Base-by-base conservation (phyloP, 2,113 vertebrate genomes). In the Rhinopithecus roxellana region DNA sequence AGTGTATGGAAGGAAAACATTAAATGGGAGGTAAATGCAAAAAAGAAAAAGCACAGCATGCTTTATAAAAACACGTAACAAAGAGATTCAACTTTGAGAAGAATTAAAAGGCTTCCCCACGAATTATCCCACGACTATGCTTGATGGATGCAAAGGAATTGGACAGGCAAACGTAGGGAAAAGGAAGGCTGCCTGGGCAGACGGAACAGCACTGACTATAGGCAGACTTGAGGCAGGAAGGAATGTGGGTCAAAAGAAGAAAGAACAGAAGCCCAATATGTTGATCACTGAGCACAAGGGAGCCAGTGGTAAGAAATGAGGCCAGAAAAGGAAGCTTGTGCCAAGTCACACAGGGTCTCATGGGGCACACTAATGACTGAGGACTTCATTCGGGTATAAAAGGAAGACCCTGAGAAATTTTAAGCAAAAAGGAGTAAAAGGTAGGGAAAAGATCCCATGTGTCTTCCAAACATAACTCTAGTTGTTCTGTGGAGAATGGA, bases 71-170 rank as follows among this genome's bases (percentile, higher is more conserved):
- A 8, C 40, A 74, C 23, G 6, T 45, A 79, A 79, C 52, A 92
- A 50, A 83, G 57, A 93, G 52, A 64, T 2, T 22, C 67, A 89
- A 61, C 64, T 94, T 86, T 61, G 38, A 59, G 55, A 96, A 96
- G 16, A 74, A 27, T 61, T 61, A 38, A 78, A 92, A 57, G 67
- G 2, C 43, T 81, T 88, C 48, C 85, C 6, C 2, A 40, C 64
- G 20, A 93, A 88, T 35, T 85, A 72, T 35, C 59, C 43, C 1
- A 45, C 1, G 14, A 77, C n/a, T n/a, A 92, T 52, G 57, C 89
- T 90, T 93, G 64, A 87, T 92, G 93, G 61, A 92, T 35, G 17
- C 52, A 92, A 97, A 94, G 20, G 20, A 89, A 75, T n/a, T 35
- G 3, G 55, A 59, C 14, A 87, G 61, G 74, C 22, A 92, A 92